Percentiles rank a stretch among this genome's conserved stretches.
Evolutionary conservation across 2,113 vertebrate species (phyloP).

Genomic region (Macaca mulatta): DNA sequence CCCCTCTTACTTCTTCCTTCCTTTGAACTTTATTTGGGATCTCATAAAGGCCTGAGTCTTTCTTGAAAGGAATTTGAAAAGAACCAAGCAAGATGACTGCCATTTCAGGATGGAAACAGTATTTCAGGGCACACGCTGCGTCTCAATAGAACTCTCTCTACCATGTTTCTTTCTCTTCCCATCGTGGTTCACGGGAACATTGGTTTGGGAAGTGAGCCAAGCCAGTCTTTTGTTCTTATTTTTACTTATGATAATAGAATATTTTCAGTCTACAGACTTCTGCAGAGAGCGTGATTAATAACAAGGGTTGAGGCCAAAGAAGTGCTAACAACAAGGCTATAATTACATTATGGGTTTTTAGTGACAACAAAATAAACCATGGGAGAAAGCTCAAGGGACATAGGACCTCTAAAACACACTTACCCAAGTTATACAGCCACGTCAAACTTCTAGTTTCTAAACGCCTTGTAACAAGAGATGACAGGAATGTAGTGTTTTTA

Average conservation of each 20-base stretch:
- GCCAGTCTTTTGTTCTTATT: slow-evolving; percentile 29
- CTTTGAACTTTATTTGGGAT: rapidly evolving
- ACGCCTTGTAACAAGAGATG: rapidly evolving
- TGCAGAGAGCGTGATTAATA: rapidly evolving
- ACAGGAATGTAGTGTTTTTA: rapidly evolving
- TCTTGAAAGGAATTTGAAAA: neutral
- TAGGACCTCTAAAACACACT: rapidly evolving
- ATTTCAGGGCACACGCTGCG: rapidly evolving
- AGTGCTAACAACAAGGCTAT: neutral
- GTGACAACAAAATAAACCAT: neutral
- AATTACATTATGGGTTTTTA: neutral
- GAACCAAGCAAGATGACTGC: neutral
- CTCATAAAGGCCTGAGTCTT: neutral
- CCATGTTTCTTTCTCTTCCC: no score
- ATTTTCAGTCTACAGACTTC: neutral
- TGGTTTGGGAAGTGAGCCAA: neutral
- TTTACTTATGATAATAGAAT: neutral
- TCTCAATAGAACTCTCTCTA: rapidly evolving
- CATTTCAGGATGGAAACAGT: neutral
- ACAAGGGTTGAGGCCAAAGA: neutral
- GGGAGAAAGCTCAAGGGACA: rapidly evolving
- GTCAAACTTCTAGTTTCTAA: rapidly evolving
- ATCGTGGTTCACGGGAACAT: rapidly evolving
- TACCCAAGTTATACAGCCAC: neutral
- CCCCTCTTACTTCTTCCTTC: neutral